Base-by-base conservation (phyloP, 2,113 vertebrate genomes). In the Andinoacara biseriatus region DNA sequence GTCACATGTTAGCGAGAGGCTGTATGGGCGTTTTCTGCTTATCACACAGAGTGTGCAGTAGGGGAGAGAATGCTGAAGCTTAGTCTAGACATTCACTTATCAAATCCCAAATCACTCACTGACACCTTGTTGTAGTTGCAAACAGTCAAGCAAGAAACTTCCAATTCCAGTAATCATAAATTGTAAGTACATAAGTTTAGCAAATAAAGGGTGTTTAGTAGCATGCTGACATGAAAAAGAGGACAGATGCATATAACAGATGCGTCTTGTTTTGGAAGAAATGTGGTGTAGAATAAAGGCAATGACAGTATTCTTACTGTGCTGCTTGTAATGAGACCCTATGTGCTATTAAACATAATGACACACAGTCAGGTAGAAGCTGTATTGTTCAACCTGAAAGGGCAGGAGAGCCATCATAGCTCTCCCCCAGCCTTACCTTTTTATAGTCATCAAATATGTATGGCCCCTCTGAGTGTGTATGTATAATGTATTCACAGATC, bases 401-500 rank as follows among this genome's bases (percentile, higher is more conserved):
- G 60, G 63, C 54, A 60, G 49, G 26, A 78, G 58, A 57, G 31
- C n/a, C 58, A 49, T 63, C 76, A 80, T 58, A 86, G 77, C 81
- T 26, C 76, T 74, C 74, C 59, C 18, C 22, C 26, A 40, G 62
- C 72, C 75, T 74, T 86, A 90, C 86, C 88, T 89, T 90, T 92
- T 91, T 85, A 89, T 75, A 58, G n/a, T 62, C 86, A 94, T 95
- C 84, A 94, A 95, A 93, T 94, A 94, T 94, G 88, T 82, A 94
- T 92, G 82, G 65, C 9, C 80, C 43, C 74, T 87, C 80, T 82
- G 86, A 90, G 90, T 74, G 87, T 76, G 84, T 82, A 74, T 74
- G 80, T 78, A 58, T 83, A 87, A 93, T 90, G 85, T 89, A 92
- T 93, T 93, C 89, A 91, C 65, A 84, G 76, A 87, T 84, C 85